Percentiles rank a stretch among this genome's conserved stretches.
These are phyloP conservation scores for Dysdera silvatica DNA, from an alignment of 1,140 invertebrate species.

Conservation along the genomic window DNA sequence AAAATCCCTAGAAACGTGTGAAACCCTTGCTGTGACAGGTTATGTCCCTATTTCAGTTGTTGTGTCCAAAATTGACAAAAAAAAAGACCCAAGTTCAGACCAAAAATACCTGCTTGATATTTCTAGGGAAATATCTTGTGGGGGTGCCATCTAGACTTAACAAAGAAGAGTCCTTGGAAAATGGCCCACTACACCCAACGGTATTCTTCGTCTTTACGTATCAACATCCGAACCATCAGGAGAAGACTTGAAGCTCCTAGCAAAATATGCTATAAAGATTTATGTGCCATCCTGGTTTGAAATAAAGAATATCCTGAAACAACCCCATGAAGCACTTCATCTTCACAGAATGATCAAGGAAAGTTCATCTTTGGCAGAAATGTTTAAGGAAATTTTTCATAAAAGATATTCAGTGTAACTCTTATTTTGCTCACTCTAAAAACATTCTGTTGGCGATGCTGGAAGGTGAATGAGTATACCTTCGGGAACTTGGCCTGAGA, in stretches of 20 bases:
- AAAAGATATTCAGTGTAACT: too few species aligned
- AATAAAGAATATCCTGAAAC: background rate
- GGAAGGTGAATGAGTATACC: too few species aligned
- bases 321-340: background rate
- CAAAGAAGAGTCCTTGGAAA: background rate
- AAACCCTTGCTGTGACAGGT: too few species aligned
- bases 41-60: too few species aligned
- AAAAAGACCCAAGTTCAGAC: too few species aligned
- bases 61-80: too few species aligned
- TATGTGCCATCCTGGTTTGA: background rate
- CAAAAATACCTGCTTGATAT: too few species aligned
- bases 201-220: background rate
- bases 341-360: background rate
- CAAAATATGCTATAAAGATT: background rate
- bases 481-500: too few species aligned
- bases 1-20: too few species aligned
- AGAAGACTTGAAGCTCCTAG: conserved; percentile 1
- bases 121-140: too few species aligned
- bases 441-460: too few species aligned
- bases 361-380: background rate
- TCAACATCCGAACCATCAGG: background rate
- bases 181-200: background rate
- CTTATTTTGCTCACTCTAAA: too few species aligned
- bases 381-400: background rate
- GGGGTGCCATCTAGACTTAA: background rate